Evolutionary conservation across 2,113 vertebrate species (phyloP).

Genomic region (Pituophis catenifer): DNA sequence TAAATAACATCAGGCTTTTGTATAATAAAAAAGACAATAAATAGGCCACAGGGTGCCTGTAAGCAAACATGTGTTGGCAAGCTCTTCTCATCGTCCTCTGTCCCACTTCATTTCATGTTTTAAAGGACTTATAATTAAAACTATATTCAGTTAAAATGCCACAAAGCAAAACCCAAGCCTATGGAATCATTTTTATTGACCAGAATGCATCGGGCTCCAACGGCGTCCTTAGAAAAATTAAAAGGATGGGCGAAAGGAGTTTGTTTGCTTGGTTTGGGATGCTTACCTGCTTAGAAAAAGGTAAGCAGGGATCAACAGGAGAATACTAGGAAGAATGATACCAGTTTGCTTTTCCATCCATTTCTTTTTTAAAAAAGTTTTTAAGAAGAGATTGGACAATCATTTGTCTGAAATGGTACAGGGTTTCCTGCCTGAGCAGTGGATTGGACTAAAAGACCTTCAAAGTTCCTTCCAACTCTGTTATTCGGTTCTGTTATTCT

Average conservation of each 20-base stretch:
- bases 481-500: not conserved
- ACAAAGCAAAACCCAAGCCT: not conserved
- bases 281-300: not conserved
- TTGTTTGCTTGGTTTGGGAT: not conserved
- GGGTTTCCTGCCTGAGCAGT: not conserved
- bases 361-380: not conserved
- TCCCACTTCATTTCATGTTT: not conserved
- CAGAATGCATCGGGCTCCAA: not conserved
- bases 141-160: not conserved
- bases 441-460: not conserved
- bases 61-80: not conserved
- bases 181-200: not conserved
- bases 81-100: not conserved
- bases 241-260: not conserved
- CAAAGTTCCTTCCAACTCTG: not conserved
- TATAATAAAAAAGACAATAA: not conserved
- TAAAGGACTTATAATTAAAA: not conserved
- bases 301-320: not conserved
- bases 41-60: not conserved
- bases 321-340: not conserved
- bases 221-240: not conserved
- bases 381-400: not conserved
- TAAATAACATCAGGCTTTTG: not conserved
- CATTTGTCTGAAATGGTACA: not conserved
- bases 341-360: not conserved